phyloP scores from a whole-genome alignment of 2,113 vertebrate species.

The Cyprinodon brontotheroides region DNA sequence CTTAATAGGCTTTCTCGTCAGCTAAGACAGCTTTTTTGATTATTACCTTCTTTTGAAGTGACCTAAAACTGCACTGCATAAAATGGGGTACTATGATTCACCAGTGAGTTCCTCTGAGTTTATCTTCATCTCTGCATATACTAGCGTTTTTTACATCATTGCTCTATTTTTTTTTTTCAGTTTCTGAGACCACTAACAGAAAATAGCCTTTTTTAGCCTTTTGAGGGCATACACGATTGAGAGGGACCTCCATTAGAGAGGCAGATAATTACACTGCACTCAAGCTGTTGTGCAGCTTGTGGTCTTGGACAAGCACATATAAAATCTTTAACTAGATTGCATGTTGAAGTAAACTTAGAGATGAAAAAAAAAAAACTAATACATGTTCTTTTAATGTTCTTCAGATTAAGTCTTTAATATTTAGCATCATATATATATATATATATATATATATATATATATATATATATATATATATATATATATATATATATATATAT shows the following conservation, averaged over 20 bases:
- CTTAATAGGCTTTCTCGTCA: neutral
- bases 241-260: slow-evolving; percentile 56
- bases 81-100: slow-evolving; percentile 56
- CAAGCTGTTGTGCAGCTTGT: slow-evolving; percentile 46
- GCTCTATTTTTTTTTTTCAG: neutral
- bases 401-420: neutral
- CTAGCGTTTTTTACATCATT: slow-evolving; percentile 8
- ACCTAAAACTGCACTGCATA: neutral
- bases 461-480: too few relatives aligned
- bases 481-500: too few relatives aligned
- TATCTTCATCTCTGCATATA: slow-evolving; percentile 42
- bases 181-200: slow-evolving; percentile 39
- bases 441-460: too few relatives aligned
- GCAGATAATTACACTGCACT: slow-evolving; percentile 63
- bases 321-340: slow-evolving; percentile 40
- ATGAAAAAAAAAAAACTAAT: slow-evolving; percentile 20
- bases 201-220: slow-evolving; percentile 59
- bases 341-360: slow-evolving; percentile 26
- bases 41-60: slow-evolving; percentile 43
- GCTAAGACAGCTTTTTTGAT: slow-evolving; percentile 10
- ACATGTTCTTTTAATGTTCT: slow-evolving; percentile 1
- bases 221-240: slow-evolving; percentile 39
- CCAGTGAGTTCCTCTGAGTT: slow-evolving; percentile 40
- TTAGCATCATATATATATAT: neutral
- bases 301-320: slow-evolving; percentile 40